These are phyloP conservation scores for Ephydatia muelleri DNA, from an alignment of 37 sponge, comb jelly and placozoan species.

Conservation along the genomic window DNA sequence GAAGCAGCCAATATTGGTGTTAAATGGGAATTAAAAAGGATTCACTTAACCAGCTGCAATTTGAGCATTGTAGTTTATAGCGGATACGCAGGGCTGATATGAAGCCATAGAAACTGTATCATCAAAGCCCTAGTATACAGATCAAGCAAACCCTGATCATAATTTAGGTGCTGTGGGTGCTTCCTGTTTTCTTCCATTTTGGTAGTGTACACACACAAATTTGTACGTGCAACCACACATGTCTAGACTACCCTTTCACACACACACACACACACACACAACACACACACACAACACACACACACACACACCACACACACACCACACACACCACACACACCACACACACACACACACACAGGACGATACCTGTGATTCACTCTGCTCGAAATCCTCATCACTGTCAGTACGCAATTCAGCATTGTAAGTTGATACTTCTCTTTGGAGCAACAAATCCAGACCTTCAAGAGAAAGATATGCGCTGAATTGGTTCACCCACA, in stretches of 20 bases:
- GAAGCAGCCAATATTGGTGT: too few species aligned
- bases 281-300: background rate
- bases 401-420: background rate
- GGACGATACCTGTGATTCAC: background rate
- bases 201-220: too few species aligned
- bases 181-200: too few species aligned
- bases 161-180: too few species aligned
- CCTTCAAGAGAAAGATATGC: background rate
- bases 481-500: background rate
- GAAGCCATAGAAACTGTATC: too few species aligned
- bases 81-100: too few species aligned
- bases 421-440: background rate
- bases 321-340: conserved; percentile 2
- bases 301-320: background rate
- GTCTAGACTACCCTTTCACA: too few species aligned
- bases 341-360: conserved; percentile 32
- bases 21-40: too few species aligned
- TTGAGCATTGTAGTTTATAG: too few species aligned
- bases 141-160: too few species aligned
- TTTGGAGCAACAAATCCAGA: background rate
- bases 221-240: too few species aligned
- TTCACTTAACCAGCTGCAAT: background rate
- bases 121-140: too few species aligned
- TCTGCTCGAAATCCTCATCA: background rate
- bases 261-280: background rate